These are phyloP conservation scores for Onchidella celtica DNA, from an alignment of 2,888 invertebrate species.

Conservation along the genomic window DNA sequence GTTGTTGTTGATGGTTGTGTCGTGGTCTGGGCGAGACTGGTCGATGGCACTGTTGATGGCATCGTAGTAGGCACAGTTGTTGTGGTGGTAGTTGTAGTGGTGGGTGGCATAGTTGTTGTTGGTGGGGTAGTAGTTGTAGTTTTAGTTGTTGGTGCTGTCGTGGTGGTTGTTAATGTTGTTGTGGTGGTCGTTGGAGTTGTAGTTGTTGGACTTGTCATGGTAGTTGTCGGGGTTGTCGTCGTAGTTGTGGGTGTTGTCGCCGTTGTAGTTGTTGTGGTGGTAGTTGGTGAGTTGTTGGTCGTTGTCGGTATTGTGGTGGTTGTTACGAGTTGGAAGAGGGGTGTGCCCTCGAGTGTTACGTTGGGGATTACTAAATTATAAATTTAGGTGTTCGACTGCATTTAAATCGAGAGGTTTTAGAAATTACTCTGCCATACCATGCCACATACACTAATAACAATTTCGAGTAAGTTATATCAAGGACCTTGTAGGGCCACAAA, in stretches of 20 bases:
- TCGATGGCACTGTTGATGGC: not conserved
- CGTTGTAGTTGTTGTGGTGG: not conserved
- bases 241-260: not conserved
- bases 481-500: too few relatives aligned
- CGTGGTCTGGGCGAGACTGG: not conserved
- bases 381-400: too few relatives aligned
- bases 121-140: not conserved
- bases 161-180: not conserved
- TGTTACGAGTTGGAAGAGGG: too few relatives aligned
- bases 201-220: not conserved
- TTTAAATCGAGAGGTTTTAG: too few relatives aligned
- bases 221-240: not conserved
- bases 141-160: not conserved
- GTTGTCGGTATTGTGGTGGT: not conserved
- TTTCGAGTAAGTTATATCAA: too few relatives aligned
- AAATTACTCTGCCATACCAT: too few relatives aligned
- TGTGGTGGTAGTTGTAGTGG: not conserved
- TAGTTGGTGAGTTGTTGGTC: not conserved
- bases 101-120: not conserved
- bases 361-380: too few relatives aligned
- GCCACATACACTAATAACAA: too few relatives aligned
- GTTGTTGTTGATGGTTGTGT: not conserved
- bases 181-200: not conserved
- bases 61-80: not conserved
- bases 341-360: too few relatives aligned